phyloP scores from a whole-genome alignment of 2,888 invertebrate species.

The Hypomecis atomaria region DNA sequence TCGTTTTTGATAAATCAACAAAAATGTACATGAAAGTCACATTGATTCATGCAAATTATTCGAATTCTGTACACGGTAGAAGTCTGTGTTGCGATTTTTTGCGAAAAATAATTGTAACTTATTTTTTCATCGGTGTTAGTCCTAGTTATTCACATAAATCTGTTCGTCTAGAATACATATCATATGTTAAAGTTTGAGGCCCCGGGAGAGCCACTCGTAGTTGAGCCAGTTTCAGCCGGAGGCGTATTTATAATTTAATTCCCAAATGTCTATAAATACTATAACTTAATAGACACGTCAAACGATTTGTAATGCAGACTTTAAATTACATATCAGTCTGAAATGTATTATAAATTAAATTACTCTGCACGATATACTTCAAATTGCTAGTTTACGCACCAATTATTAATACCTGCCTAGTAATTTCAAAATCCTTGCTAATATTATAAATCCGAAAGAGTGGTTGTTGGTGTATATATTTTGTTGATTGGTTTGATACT shows the following conservation, averaged over 20 bases:
- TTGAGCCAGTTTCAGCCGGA: conserved; percentile 24
- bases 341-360: conserved; percentile 8
- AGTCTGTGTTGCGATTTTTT: no score
- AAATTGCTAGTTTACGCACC: no score
- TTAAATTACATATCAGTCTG: not conserved
- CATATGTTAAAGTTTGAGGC: conserved; percentile 29
- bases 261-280: conserved; percentile 41
- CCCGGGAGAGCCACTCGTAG: conserved; percentile 26
- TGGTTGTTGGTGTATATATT: no score
- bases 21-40: no score
- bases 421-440: no score
- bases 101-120: no score
- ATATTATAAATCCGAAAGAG: no score
- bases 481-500: no score
- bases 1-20: no score
- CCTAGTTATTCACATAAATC: conserved; percentile 21
- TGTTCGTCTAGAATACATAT: conserved; percentile 26
- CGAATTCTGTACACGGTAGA: no score
- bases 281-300: conserved; percentile 37
- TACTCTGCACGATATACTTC: not conserved
- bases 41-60: no score
- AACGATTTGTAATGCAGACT: conserved; percentile 27
- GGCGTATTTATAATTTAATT: conserved; percentile 38
- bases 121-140: conserved; percentile 1
- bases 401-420: no score